Percentiles rank a stretch among this genome's conserved stretches.
Evolutionary conservation across 1,140 invertebrate genomes (phyloP).

Genomic region (Calosoma granatense): DNA sequence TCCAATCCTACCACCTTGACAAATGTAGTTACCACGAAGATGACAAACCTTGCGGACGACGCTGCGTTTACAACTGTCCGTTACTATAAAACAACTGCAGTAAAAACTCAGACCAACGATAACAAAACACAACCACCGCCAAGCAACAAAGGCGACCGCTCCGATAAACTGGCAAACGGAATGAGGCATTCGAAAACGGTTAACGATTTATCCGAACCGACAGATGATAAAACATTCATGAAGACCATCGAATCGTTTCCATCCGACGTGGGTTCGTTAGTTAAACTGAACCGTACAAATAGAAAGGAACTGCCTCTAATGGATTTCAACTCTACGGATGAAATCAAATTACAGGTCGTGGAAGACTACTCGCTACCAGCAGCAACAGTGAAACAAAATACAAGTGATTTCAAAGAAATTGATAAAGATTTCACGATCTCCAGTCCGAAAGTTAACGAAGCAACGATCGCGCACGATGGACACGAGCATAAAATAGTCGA

Average conservation of each 20-base stretch:
- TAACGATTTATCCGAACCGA: conserved; percentile 11
- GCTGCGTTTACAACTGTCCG: neutral
- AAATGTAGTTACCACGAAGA: conserved; percentile 4
- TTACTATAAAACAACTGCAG: neutral
- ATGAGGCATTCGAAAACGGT: neutral
- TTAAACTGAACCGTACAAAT: conserved; percentile 29
- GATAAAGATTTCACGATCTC: neutral
- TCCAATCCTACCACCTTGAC: conserved; percentile 10
- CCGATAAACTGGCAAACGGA: neutral
- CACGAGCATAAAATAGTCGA: conserved; percentile 14
- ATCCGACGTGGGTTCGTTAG: conserved; percentile 14
- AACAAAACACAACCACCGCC: conserved; percentile 14
- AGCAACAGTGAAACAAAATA: neutral
- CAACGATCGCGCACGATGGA: neutral
- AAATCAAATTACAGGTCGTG: conserved; percentile 12
- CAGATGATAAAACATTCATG: conserved; percentile 17
- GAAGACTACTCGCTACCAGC: conserved; percentile 14
- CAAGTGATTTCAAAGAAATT: neutral
- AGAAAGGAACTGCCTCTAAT: conserved; percentile 27
- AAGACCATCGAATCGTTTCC: conserved; percentile 31
- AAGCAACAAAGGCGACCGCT: conserved; percentile 12
- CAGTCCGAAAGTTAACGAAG: neutral
- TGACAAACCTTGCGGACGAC: neutral
- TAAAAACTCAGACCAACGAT: conserved; percentile 7
- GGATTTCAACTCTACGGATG: neutral